phyloP scores from a whole-genome alignment of 2,113 vertebrate genomes.

The Crocuta crocuta region DNA sequence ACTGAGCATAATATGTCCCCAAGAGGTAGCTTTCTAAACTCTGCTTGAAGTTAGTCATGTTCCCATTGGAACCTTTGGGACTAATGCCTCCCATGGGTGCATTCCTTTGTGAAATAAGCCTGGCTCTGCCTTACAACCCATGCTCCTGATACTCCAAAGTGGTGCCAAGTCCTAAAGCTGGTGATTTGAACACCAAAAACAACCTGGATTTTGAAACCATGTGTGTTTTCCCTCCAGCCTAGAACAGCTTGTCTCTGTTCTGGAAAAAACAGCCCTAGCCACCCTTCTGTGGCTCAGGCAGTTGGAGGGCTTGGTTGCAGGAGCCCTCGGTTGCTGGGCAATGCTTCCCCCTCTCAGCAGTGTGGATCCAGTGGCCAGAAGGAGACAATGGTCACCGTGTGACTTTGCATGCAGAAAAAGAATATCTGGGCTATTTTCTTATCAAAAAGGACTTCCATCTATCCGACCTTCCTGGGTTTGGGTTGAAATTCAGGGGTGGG shows the following conservation, averaged over 20 bases:
- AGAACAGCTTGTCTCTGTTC: not conserved
- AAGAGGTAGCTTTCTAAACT: not conserved
- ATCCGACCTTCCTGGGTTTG: not conserved
- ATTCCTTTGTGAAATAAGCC: not conserved
- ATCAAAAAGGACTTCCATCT: not conserved
- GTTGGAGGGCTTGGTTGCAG: not conserved
- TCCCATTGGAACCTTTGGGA: not conserved
- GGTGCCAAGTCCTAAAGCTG: not conserved
- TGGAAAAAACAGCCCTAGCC: not conserved
- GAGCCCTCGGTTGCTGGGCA: no score
- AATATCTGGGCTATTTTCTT: not conserved
- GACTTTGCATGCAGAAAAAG: not conserved
- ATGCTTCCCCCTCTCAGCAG: not conserved
- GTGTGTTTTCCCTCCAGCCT: not conserved
- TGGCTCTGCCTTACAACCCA: not conserved
- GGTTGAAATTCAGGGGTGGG: not conserved
- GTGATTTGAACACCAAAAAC: not conserved
- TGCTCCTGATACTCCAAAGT: not conserved
- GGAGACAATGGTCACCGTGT: not conserved
- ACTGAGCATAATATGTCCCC: not conserved
- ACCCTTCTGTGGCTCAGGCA: not conserved
- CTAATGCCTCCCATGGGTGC: no score
- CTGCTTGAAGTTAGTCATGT: not conserved
- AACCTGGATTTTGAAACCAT: not conserved
- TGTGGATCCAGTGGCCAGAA: not conserved